Percentiles rank a stretch among this genome's conserved stretches.
Conservation (phyloP, 1,140 invertebrate species). For the Drosophila takahashii region DNA sequence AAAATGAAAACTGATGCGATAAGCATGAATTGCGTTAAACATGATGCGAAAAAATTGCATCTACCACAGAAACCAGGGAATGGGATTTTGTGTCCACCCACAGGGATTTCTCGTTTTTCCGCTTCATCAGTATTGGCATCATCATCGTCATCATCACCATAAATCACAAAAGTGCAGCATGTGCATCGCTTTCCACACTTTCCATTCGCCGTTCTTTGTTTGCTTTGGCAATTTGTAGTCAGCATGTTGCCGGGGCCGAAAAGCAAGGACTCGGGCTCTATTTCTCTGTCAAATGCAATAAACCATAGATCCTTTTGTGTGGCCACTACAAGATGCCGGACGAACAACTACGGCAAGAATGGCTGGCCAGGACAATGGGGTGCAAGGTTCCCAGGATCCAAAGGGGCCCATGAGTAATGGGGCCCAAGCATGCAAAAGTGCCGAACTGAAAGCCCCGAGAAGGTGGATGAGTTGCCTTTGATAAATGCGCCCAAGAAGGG, state of each 20-base stretch:
- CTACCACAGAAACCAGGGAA: not conserved
- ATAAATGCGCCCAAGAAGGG: slow-evolving; percentile 66
- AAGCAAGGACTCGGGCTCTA: slow-evolving; percentile 19
- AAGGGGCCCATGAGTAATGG: slow-evolving; percentile 60
- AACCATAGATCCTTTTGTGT: slow-evolving; percentile 42
- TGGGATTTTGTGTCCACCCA: slow-evolving; percentile 14
- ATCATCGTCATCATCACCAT: slow-evolving; percentile 72
- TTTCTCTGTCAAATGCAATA: slow-evolving; percentile 74
- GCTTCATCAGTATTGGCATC: slow-evolving; percentile 46
- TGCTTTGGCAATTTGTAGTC: slow-evolving; percentile 45
- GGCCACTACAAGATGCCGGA: slow-evolving; percentile 31
- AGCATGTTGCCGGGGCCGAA: slow-evolving; percentile 14
- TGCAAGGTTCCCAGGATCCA: not conserved
- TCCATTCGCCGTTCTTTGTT: slow-evolving; percentile 56
- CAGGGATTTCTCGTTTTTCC: slow-evolving; percentile 24
- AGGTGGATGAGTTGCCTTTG: slow-evolving; percentile 46
- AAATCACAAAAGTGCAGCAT: slow-evolving; percentile 77
- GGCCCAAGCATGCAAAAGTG: slow-evolving; percentile 67
- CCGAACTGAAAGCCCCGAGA: slow-evolving; percentile 25
- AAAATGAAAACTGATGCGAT: slow-evolving; percentile 28
- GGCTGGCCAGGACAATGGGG: slow-evolving; percentile 38
- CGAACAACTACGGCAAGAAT: slow-evolving; percentile 31
- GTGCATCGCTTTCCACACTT: slow-evolving; percentile 75
- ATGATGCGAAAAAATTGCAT: slow-evolving; percentile 35
- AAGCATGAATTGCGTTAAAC: slow-evolving; percentile 37